Percentiles rank a stretch among this genome's conserved stretches.
These are phyloP conservation scores for Pelodiscus sinensis DNA, from an alignment of 2,113 vertebrate species.

Conservation along the genomic window DNA sequence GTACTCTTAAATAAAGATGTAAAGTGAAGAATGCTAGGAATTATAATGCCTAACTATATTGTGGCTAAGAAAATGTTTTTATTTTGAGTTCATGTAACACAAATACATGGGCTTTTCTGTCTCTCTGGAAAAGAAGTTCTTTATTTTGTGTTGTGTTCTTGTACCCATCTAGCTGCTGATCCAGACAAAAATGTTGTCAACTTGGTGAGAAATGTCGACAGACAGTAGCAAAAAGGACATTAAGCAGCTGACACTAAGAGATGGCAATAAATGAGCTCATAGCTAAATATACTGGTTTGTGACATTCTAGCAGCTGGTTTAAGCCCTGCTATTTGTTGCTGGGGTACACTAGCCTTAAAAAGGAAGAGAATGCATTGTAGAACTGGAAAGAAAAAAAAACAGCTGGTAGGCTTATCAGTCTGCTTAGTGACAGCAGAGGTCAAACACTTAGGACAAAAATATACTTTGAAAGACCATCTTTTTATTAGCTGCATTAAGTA, in stretches of 20 bases:
- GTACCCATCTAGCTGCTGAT: slow-evolving; percentile 23
- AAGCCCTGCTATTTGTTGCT: slow-evolving; percentile 72
- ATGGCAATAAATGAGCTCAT: slow-evolving; percentile 75
- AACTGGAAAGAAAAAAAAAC: slow-evolving; percentile 63
- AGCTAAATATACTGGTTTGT: slow-evolving; percentile 79
- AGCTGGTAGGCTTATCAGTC: slow-evolving; percentile 87
- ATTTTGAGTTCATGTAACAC: neutral
- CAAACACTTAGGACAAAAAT: slow-evolving; percentile 71
- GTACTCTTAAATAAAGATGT: neutral
- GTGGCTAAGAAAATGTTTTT: neutral
- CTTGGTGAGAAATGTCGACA: slow-evolving; percentile 53
- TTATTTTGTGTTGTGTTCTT: slow-evolving; percentile 44
- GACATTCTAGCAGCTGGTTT: slow-evolving; percentile 74
- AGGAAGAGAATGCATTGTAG: slow-evolving; percentile 86
- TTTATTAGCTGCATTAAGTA: slow-evolving; percentile 26
- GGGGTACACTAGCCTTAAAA: slow-evolving; percentile 79
- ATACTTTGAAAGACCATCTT: slow-evolving; percentile 30
- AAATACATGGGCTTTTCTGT: slow-evolving; percentile 2
- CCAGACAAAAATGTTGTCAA: neutral
- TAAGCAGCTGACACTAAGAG: slow-evolving; percentile 54
- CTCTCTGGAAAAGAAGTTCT: slow-evolving; percentile 38
- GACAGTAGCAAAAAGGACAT: slow-evolving; percentile 52
- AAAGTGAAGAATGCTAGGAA: neutral
- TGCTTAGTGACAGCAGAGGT: slow-evolving; percentile 88
- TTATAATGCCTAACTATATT: neutral